These are phyloP conservation scores for Scaptomyza cyrtandrae DNA, from an alignment of 2,888 invertebrate genomes.

Conservation along the genomic window DNA sequence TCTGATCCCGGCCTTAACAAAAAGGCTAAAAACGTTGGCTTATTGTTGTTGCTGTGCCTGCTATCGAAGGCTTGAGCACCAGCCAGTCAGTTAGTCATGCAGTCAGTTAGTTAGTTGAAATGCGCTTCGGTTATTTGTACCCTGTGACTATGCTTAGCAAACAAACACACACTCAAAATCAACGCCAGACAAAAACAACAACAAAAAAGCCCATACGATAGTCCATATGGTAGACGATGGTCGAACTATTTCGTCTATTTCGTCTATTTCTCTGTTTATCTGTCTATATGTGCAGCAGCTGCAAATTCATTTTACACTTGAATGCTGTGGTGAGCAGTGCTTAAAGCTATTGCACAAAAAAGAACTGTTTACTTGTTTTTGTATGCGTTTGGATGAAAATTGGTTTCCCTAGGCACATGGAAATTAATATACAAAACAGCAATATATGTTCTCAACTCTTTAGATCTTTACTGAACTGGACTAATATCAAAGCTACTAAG, in stretches of 20 bases:
- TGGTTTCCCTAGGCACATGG: neutral
- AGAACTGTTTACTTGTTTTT: slow-evolving; percentile 34
- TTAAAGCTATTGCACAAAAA: slow-evolving; percentile 31
- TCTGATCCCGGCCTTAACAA: slow-evolving; percentile 64
- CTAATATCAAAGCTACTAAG: neutral
- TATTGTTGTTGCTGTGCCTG: slow-evolving; percentile 58
- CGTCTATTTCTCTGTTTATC: neutral
- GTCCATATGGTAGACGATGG: slow-evolving; percentile 5
- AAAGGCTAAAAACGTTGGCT: slow-evolving; percentile 74
- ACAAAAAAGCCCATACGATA: slow-evolving; percentile 40
- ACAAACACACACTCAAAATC: slow-evolving; percentile 41
- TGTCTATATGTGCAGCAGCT: slow-evolving; percentile 24
- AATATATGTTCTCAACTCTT: neutral
- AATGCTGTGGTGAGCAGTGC: slow-evolving; percentile 33
- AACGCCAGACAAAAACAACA: slow-evolving; percentile 58
- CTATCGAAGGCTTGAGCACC: slow-evolving; percentile 77
- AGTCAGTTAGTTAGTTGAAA: slow-evolving; percentile 49
- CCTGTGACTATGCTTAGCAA: slow-evolving; percentile 38
- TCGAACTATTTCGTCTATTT: slow-evolving; percentile 8
- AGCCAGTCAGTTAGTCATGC: slow-evolving; percentile 48
- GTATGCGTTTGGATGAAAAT: slow-evolving; percentile 20
- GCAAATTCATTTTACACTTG: slow-evolving; percentile 56
- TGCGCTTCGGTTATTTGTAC: slow-evolving; percentile 30
- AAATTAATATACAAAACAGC: neutral
- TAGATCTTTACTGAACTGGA: neutral